Percentiles rank a stretch among this genome's conserved stretches.
Conservation (phyloP, 2,888 invertebrate species). For the Pharmacophagus antenor region DNA sequence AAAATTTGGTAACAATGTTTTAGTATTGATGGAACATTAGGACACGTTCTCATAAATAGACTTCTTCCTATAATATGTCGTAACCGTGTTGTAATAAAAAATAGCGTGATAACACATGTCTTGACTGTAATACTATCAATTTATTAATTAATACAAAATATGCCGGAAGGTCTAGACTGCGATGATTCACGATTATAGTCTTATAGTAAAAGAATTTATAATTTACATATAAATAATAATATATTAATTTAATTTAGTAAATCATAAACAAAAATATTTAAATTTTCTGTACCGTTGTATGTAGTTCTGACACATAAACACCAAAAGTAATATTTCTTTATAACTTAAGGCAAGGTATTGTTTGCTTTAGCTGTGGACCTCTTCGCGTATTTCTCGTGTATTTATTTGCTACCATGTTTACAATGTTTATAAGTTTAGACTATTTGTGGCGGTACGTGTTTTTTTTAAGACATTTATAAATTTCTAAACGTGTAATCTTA, state of each 20-base stretch:
- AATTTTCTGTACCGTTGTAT: background rate
- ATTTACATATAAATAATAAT: conserved; percentile 15
- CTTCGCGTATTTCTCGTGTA: conserved; percentile 35
- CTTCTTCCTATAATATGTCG: background rate
- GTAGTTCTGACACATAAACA: conserved; percentile 30
- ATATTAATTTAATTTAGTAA: background rate
- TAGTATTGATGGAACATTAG: too few species aligned
- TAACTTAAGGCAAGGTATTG: conserved; percentile 32
- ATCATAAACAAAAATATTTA: background rate
- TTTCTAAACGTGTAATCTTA: too few species aligned
- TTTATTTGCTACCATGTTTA: conserved; percentile 36
- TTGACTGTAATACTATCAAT: conserved; percentile 1
- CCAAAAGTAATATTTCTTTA: conserved; percentile 22
- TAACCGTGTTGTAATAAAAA: background rate
- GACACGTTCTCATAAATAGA: background rate
- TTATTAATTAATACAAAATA: conserved; percentile 5
- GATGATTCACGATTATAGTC: conserved; percentile 19
- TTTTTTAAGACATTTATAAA: conserved; percentile 13
- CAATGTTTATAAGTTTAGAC: conserved; percentile 31
- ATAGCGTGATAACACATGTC: background rate
- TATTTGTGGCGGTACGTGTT: conserved; percentile 29
- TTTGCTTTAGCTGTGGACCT: conserved; percentile 38
- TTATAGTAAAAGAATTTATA: conserved; percentile 18
- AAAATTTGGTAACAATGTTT: background rate
- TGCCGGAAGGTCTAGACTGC: conserved; percentile 22